These are phyloP conservation scores for Apamea anceps DNA, from an alignment of 2,888 invertebrate species.

Conservation along the genomic window DNA sequence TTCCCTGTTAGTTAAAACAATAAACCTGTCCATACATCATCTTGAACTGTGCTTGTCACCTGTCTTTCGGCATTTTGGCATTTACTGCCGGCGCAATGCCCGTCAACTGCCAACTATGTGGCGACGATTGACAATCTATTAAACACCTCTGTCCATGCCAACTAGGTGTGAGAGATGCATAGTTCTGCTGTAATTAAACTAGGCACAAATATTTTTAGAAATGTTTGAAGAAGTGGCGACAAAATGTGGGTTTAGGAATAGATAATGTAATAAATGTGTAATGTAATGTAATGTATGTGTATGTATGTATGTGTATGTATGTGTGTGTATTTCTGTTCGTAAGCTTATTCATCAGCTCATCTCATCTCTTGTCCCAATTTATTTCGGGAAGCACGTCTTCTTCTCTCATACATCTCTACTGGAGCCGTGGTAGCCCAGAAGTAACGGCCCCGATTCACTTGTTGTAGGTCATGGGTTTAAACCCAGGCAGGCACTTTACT, in stretches of 20 bases:
- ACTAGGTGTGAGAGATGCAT: constrained; percentile 51
- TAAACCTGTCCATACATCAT: constrained; percentile 38
- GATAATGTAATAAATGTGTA: too few relatives aligned
- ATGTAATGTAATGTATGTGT: too few relatives aligned
- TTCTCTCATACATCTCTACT: background rate
- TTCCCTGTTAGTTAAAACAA: constrained; percentile 20
- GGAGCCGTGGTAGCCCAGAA: background rate
- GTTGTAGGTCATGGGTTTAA: background rate
- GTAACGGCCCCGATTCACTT: background rate
- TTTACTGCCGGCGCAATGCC: constrained; percentile 62
- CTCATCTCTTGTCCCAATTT: background rate
- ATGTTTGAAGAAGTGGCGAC: constrained; percentile 3
- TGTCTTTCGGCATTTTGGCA: constrained; percentile 60
- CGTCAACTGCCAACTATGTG: constrained; percentile 61
- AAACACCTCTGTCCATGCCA: constrained; percentile 57
- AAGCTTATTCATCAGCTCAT: background rate
- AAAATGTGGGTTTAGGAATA: background rate
- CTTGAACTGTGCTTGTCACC: constrained; percentile 55
- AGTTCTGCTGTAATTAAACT: constrained; percentile 42
- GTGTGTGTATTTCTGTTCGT: background rate
- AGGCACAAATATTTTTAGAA: constrained; percentile 28
- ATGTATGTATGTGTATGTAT: too few relatives aligned
- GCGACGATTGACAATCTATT: constrained; percentile 67
- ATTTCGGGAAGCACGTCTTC: background rate
- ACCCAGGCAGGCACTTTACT: background rate